Conservation (phyloP, 2,113 vertebrate species). For the Oriolus oriolus region DNA sequence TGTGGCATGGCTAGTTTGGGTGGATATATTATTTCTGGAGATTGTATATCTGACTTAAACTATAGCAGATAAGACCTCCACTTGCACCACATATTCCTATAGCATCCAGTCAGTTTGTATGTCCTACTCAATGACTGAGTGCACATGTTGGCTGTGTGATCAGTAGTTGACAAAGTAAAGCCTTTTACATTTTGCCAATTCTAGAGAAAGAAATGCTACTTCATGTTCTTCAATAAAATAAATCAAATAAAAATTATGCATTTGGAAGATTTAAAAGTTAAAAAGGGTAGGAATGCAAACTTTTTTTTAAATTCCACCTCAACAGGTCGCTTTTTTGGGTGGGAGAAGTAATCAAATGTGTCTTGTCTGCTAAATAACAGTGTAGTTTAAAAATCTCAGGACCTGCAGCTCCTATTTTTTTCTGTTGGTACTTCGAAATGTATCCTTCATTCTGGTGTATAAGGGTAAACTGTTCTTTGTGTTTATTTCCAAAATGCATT, state of each 20-base stretch:
- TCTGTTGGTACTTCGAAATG: background rate
- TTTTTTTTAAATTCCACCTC: background rate
- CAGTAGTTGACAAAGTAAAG: background rate
- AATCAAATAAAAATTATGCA: background rate
- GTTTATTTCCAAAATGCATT: background rate
- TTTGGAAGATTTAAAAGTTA: background rate
- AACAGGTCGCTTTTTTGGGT: background rate
- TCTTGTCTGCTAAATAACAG: background rate
- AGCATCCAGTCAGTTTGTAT: background rate
- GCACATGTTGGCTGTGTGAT: fast-evolving
- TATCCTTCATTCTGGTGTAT: background rate
- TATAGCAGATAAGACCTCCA: background rate
- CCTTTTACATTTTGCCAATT: background rate
- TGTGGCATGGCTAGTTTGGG: background rate
- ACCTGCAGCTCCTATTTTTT: background rate
- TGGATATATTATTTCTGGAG: background rate
- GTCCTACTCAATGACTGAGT: background rate
- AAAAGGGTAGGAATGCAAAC: fast-evolving
- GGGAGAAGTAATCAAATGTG: background rate
- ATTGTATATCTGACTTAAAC: background rate
- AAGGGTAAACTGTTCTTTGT: background rate
- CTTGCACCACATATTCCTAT: background rate
- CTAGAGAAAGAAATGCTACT: background rate
- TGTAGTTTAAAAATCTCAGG: background rate
- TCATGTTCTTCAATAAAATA: background rate